Evolutionary conservation across 1,140 invertebrate genomes (phyloP).

Genomic region (Bombus picipes): DNA sequence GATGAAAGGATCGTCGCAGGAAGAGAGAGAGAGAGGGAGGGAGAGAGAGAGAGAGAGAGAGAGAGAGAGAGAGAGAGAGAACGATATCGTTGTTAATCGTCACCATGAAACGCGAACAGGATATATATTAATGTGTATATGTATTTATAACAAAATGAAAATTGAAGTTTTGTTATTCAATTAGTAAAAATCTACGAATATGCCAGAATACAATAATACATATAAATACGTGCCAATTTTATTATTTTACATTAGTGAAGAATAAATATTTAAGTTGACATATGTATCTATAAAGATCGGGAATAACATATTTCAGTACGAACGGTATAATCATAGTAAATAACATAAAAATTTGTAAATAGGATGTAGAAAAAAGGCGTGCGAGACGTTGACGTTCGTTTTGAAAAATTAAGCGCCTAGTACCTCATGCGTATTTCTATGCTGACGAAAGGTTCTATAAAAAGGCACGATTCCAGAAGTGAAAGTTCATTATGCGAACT

Average conservation of each 20-base stretch:
- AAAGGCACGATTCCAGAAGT: constrained; percentile 32
- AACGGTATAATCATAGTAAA: not conserved
- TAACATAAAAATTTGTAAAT: not conserved
- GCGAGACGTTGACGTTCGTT: not conserved
- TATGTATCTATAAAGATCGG: not conserved
- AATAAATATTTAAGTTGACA: too few species aligned
- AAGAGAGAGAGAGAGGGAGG: constrained; percentile 20
- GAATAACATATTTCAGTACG: not conserved
- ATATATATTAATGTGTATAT: not conserved
- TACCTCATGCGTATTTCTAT: not conserved
- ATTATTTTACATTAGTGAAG: not conserved
- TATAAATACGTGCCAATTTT: too few species aligned
- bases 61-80: not conserved
- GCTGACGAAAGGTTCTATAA: not conserved
- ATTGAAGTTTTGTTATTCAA: not conserved
- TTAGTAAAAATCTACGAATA: not conserved
- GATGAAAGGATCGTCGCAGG: constrained; percentile 15
- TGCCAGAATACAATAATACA: too few species aligned
- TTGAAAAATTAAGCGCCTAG: not conserved
- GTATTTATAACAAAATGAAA: not conserved
- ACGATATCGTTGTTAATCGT: not conserved
- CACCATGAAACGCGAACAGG: not conserved
- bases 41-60: constrained; percentile 14
- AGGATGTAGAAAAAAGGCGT: not conserved
- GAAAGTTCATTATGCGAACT: constrained; percentile 35